Base-by-base conservation (phyloP, 2,797 vertebrate genomes). In the Karalla daura region DNA sequence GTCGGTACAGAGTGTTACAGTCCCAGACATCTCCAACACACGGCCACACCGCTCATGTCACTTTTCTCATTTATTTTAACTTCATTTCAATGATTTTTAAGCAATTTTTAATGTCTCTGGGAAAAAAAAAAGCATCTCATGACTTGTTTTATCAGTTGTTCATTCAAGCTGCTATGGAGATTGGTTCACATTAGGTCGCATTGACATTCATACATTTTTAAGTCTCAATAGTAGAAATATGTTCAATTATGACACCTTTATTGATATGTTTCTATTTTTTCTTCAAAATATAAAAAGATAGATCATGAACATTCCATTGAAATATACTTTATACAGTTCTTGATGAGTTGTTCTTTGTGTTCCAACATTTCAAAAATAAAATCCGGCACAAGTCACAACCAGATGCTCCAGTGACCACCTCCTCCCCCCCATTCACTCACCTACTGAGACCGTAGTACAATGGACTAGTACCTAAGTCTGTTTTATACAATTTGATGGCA, bases 201-300 rank as follows among this genome's bases (percentile, higher is more conserved):
- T 90, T 90, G 82, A 92, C 89, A 92, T 91, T 92, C 92, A 90
- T 91, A 92, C 90, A 91, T 89, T 90, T n/a, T 88, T 92, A 92
- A 93, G 92, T 92, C 91, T 92, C 88, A 88, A 81, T 86, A 87
- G 90, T 91, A 89, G 85, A 91, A 91, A 92, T 89, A 89, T 83
- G 87, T 90, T 91, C 86, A 90, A 89, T 91, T 88, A 90, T 92
- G 80, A 91, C 87, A 88, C 81, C n/a, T 92, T 92, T 89, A 92
- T 92, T 92, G 91, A 93, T 92, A 92, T 93, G 88, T 93, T 89
- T 91, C 86, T 86, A 89, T 91, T 90, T 91, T 88, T 88, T 88
- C 79, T 90, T 88, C 76, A 91, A 92, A 93, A 93, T 93, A 93
- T 93, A 92, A 93, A 94, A 94, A 91, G 91, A 91, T 93, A 91